A percentile compares a stretch with the other conserved stretches of the same genome.
phyloP scores from a whole-genome alignment of 2,113 vertebrate species.

The Eublepharis macularius region DNA sequence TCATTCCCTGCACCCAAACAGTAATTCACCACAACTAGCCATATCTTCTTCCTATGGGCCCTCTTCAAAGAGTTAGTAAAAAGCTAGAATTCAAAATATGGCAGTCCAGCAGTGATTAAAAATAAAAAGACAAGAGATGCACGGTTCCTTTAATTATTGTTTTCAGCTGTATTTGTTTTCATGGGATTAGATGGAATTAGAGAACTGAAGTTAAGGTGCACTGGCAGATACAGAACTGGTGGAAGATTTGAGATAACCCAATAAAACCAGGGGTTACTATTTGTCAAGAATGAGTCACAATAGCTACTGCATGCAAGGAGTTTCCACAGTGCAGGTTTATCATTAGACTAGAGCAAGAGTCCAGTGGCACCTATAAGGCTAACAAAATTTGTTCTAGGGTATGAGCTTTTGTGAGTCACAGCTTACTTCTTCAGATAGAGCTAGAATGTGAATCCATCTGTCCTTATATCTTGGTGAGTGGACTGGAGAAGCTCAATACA shows the following conservation, averaged over 20 bases:
- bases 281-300: not conserved
- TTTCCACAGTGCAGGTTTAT: constrained; percentile 14
- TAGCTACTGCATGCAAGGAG: not conserved
- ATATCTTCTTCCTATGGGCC: not conserved
- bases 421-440: no score
- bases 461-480: no score
- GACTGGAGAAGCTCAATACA: no score
- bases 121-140: not conserved
- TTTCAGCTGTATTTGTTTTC: not conserved
- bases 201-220: not conserved
- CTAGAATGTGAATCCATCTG: no score
- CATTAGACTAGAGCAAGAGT: no score
- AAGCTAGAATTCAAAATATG: not conserved
- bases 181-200: not conserved
- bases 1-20: no score
- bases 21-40: not conserved
- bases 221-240: not conserved
- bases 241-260: not conserved
- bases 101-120: not conserved
- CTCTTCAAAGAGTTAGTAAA: no score
- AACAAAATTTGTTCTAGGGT: no score
- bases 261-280: not conserved
- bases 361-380: no score
- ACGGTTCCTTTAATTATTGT: not conserved
- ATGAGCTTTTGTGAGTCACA: no score